phyloP scores from a whole-genome alignment of 2,113 vertebrate species.

The Chionomys nivalis region DNA sequence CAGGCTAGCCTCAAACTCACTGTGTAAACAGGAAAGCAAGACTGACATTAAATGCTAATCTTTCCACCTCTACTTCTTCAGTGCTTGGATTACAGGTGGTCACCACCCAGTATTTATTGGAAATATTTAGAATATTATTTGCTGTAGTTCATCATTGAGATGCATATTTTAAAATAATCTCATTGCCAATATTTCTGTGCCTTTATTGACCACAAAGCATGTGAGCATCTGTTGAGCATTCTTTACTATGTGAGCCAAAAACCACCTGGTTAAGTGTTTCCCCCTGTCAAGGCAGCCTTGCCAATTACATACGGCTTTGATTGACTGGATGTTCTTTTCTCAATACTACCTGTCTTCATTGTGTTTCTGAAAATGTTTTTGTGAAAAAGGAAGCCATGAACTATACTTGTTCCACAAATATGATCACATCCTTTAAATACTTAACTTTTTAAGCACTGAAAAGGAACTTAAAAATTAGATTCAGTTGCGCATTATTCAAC shows the following conservation, averaged over 20 bases:
- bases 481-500: neutral
- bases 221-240: neutral
- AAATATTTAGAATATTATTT: constrained; percentile 48
- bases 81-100: neutral
- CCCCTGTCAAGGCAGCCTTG: constrained; percentile 26
- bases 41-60: neutral
- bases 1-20: neutral
- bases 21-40: neutral
- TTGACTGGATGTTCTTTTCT: neutral
- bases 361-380: constrained; percentile 44
- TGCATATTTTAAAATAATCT: constrained; percentile 36
- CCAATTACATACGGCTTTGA: constrained; percentile 53
- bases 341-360: constrained; percentile 62
- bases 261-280: neutral
- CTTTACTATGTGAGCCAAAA: neutral
- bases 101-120: neutral
- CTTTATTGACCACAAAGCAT: constrained; percentile 58
- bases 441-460: constrained; percentile 38
- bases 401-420: neutral
- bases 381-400: constrained; percentile 5
- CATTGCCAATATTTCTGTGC: constrained; percentile 35
- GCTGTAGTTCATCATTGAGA: constrained; percentile 10
- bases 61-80: neutral
- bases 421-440: constrained; percentile 38
- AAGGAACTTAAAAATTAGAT: neutral